phyloP scores from a whole-genome alignment of 92 coral and sea anemone species.

The Umimayanthus chanpuru region DNA sequence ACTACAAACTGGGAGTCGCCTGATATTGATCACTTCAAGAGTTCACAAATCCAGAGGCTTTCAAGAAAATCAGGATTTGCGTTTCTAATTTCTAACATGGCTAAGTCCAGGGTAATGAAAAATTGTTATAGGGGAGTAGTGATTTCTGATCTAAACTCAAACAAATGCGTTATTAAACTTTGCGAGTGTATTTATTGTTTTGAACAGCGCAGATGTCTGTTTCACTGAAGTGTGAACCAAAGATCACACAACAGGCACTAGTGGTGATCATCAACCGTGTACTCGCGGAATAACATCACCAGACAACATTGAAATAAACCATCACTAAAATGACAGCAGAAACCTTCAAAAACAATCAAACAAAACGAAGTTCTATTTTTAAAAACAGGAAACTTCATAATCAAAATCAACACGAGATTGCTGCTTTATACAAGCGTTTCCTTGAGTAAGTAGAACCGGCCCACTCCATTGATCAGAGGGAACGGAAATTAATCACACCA shows the following conservation, averaged over 20 bases:
- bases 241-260: slow-evolving; percentile 36
- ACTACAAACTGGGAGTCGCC: slow-evolving; percentile 31
- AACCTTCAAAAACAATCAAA: background rate
- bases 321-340: background rate
- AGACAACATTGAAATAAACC: background rate
- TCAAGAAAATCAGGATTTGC: background rate
- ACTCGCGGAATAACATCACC: slow-evolving; percentile 1
- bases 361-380: background rate
- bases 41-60: background rate
- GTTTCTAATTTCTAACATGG: background rate
- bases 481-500: slow-evolving; percentile 29
- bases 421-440: background rate
- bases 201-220: slow-evolving; percentile 8
- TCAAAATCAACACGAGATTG: background rate
- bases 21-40: background rate
- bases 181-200: slow-evolving; percentile 10
- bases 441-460: background rate
- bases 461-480: background rate
- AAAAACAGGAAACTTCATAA: slow-evolving; percentile 1
- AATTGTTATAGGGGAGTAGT: background rate
- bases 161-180: slow-evolving; percentile 1
- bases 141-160: slow-evolving; percentile 1
- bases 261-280: background rate
- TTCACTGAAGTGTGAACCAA: slow-evolving; percentile 26
- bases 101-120: background rate